Evolutionary conservation across 2,113 vertebrate genomes (phyloP).

Genomic region (Spilogale gracilis): DNA sequence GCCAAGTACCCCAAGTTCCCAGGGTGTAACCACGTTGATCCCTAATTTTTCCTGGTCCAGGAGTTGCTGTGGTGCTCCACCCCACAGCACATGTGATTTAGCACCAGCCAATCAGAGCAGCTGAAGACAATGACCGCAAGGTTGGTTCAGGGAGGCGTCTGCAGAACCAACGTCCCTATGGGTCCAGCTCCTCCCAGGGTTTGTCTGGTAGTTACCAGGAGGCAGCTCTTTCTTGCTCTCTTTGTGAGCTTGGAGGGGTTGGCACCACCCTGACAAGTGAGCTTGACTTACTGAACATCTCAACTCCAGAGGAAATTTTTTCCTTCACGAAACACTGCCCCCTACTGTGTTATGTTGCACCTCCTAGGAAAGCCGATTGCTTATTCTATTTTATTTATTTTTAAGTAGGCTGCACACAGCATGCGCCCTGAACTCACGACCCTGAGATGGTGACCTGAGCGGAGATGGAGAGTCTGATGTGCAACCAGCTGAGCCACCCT

Average conservation of each 20-base stretch:
- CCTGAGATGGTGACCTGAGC: background rate
- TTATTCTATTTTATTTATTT: background rate
- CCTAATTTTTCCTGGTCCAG: too few species aligned
- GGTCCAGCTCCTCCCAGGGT: background rate
- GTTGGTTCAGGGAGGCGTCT: background rate
- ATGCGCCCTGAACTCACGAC: background rate
- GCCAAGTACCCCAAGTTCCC: background rate
- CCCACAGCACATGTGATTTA: background rate
- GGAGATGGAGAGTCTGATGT: background rate
- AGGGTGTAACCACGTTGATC: background rate
- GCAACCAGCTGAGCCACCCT: background rate
- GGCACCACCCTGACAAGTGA: background rate
- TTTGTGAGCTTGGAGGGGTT: background rate
- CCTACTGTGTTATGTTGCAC: background rate
- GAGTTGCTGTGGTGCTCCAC: background rate
- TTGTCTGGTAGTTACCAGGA: background rate
- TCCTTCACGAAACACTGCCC: background rate
- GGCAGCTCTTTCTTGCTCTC: background rate
- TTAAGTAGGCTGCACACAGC: background rate
- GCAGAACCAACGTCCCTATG: background rate
- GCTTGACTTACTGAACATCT: background rate
- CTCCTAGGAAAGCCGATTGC: background rate
- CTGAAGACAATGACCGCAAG: rapidly evolving
- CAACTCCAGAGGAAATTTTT: background rate
- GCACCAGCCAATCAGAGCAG: background rate